Base-by-base conservation (phyloP, 2,888 invertebrate species). In the Hypselothyrea guttata region DNA sequence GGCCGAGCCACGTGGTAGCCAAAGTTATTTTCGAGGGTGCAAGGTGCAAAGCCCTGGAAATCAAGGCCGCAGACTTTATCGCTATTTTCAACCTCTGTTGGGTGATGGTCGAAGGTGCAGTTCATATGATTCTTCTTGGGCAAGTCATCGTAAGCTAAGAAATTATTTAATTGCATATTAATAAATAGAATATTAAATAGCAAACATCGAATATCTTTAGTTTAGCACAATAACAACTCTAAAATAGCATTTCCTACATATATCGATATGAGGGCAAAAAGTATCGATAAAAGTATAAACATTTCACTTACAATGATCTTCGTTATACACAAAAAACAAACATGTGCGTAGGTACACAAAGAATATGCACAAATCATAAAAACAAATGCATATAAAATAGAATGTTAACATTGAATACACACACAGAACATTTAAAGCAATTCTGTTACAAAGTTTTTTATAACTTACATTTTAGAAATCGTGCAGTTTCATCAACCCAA, bases 1-100 rank as follows among this genome's bases (percentile, higher is more conserved):
- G 99, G 99, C 55, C 94, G 94, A 58, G 95, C 95, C 75, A 93
- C 92, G 72, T 94, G 93, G 90, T 95, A 99, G 88, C 97, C 98
- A 91, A 95, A 99, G 84, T 95, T 93, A 74, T 95, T 93, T 28
- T 92, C 92, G 57, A 93, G 91, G 61, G 94, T 93, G 91, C 98
- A 98, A 44, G 94, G 94, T 41, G 92, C 92, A 91, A 96, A 95
- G 54, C 92, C 91, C 48, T 92, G 90, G 46, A 95, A 91, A 41
- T 95, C 93, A 69, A 98, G 95, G 74, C 94, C 93, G 90, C 98
- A 98, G 35, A 96, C 96, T 90, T 95, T 94, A 75, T 94, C 93
- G 22, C 5, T 22, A 22, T 22, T 22, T 5, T 22, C 22, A 22
- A 22, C 5, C 41, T 92, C 91, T 0, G 91, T 90, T 18, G 93